Percentiles rank a stretch among this genome's conserved stretches.
Evolutionary conservation across 1,140 invertebrate genomes (phyloP).

Genomic region (Saccostrea glomerata): DNA sequence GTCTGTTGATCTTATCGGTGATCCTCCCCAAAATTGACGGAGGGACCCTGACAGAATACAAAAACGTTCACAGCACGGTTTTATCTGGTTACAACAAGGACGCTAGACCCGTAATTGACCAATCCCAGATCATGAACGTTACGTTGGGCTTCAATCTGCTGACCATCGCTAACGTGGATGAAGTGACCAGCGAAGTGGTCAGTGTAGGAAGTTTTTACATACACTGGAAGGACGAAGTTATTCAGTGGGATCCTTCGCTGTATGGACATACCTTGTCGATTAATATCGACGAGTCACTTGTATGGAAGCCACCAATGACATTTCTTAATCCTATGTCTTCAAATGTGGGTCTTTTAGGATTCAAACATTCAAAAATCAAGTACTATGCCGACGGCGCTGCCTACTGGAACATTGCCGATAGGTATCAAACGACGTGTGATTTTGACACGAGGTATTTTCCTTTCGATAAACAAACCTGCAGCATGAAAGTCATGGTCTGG

Average conservation of each 20-base stretch:
- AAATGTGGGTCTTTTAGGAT: neutral
- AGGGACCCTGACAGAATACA: neutral
- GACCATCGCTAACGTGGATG: neutral
- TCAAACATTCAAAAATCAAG: neutral
- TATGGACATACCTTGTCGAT: neutral
- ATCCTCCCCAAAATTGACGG: neutral
- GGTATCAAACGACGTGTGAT: constrained; percentile 19
- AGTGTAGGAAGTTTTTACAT: constrained; percentile 40
- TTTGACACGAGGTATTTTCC: constrained; percentile 31
- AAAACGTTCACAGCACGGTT: neutral
- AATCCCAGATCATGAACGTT: neutral
- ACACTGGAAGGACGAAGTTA: constrained; percentile 47
- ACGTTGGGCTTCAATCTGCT: neutral
- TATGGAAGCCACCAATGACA: constrained; percentile 55
- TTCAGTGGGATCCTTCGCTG: constrained; percentile 6
- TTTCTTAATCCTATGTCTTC: constrained; percentile 47
- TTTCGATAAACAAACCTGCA: neutral
- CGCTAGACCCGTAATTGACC: constrained; percentile 18
- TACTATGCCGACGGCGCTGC: neutral
- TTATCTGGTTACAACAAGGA: constrained; percentile 24
- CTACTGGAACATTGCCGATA: constrained; percentile 22
- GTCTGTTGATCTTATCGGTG: neutral
- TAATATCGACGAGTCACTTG: constrained; percentile 41
- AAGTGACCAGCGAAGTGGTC: constrained; percentile 5
- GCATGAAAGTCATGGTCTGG: constrained; percentile 28